Conservation (phyloP, 2,113 vertebrate species). For the Zootoca vivipara region DNA sequence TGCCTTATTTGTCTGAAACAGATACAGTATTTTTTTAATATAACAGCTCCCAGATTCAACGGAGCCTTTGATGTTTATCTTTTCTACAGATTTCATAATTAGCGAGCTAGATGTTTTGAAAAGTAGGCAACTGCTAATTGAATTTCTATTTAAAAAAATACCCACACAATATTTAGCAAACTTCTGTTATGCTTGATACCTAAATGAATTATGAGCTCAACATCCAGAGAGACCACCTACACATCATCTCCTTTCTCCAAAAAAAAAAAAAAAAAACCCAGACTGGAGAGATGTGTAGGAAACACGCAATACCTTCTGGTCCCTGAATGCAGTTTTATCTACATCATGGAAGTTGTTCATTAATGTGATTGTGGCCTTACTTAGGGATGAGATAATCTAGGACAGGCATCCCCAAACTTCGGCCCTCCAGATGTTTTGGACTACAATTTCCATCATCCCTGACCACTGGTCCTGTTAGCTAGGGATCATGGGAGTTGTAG, state of each 20-base stretch:
- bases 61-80: conserved; percentile 70
- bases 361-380: not conserved
- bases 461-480: no score
- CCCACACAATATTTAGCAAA: conserved; percentile 64
- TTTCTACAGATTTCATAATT: conserved; percentile 79
- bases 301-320: not conserved
- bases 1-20: conserved; percentile 73
- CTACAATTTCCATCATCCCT: no score
- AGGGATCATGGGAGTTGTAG: no score
- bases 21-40: conserved; percentile 70
- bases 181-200: conserved; percentile 53
- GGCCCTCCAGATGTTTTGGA: no score
- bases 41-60: conserved; percentile 70
- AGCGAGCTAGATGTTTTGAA: conserved; percentile 73
- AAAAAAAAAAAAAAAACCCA: no score
- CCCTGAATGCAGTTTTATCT: not conserved
- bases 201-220: conserved; percentile 50
- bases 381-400: not conserved
- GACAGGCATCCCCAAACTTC: no score
- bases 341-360: not conserved
- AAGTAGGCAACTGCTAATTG: conserved; percentile 58
- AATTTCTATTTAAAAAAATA: conserved; percentile 53
- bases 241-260: conserved; percentile 41
- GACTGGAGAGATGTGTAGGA: not conserved
- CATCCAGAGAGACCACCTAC: conserved; percentile 20